Evolutionary conservation across 64 coral and sea anemone genomes (phyloP), one percentile per base, ranked within the genome.

Genomic region (Montipora capricornis): DNA sequence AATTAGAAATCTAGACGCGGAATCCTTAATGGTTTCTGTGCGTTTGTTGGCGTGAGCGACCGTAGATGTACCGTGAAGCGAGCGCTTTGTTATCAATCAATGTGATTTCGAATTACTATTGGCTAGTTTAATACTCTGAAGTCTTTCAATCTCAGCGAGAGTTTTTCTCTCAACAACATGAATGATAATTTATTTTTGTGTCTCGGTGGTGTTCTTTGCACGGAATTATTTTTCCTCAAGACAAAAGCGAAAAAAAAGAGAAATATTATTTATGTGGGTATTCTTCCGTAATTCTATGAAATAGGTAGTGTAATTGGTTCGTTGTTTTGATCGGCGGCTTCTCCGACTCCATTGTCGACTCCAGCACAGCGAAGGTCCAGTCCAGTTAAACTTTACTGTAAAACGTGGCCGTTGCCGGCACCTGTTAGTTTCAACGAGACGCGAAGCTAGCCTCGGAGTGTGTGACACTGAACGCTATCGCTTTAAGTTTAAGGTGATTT

Each of bases 101-200:
- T 86, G 16, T 7, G 46, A 49, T 60, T 86, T 49, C 66, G 68
- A 45, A 86, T 86, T 73, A 13, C n/a, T 29, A 86, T 86, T 86
- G 82, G 82, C 17, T 50, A 5, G 44, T 86, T 19, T 47, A 37
- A 37, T 37, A 37, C 20, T 16, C 12, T 86, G 62, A 71, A 50
- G 70, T 47, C 64, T 9, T 48, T 17, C 8, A 50, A 71, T 73
- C 82, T 10, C 82, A 86, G 82, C 47, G 19, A 70, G 82, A 16
- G 61, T 70, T 86, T 57, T 73, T 49, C 45, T 47, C 45, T 73
- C 50, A 47, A 9, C 68, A n/a, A 45, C 67, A 47, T 14, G 14
- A 46, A 62, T 73, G 47, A 85, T 49, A 70, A n/a, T 19, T 22
- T 86, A 64, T 68, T 68, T 44, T 62, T 76, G 3, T 46, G 45